Conservation (phyloP, 2,113 vertebrate genomes). For the Lycaon pictus region DNA sequence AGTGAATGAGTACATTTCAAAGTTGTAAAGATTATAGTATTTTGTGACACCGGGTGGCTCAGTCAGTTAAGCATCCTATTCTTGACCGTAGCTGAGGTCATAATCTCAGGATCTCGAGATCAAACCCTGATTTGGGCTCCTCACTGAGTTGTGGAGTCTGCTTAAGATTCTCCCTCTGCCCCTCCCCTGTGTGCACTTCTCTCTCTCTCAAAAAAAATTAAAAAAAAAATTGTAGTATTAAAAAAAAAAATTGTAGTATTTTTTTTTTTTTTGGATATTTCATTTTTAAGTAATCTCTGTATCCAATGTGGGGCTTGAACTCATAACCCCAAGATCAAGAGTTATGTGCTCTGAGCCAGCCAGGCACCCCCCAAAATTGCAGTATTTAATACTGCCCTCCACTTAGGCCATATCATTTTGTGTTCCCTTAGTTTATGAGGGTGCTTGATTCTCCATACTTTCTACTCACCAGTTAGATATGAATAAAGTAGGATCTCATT, state of each 20-base stretch:
- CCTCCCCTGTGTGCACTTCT: background rate
- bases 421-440: background rate
- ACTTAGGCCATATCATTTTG: background rate
- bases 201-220: background rate
- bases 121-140: background rate
- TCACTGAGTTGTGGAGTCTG: background rate
- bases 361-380: background rate
- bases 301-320: background rate
- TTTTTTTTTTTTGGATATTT: background rate
- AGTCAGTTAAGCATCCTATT: background rate
- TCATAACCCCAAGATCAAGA: background rate
- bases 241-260: background rate
- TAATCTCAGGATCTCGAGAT: background rate
- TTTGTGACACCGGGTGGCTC: background rate
- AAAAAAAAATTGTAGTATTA: too few species aligned
- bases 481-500: background rate
- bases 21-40: background rate
- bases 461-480: background rate
- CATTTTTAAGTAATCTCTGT: background rate
- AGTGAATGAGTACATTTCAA: conserved; percentile 9
- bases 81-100: background rate
- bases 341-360: background rate
- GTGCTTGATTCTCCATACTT: background rate
- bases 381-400: background rate
- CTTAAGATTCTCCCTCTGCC: background rate